Evolutionary conservation across 2,797 vertebrate genomes (phyloP).

Genomic region (Heliangelus exortis): DNA sequence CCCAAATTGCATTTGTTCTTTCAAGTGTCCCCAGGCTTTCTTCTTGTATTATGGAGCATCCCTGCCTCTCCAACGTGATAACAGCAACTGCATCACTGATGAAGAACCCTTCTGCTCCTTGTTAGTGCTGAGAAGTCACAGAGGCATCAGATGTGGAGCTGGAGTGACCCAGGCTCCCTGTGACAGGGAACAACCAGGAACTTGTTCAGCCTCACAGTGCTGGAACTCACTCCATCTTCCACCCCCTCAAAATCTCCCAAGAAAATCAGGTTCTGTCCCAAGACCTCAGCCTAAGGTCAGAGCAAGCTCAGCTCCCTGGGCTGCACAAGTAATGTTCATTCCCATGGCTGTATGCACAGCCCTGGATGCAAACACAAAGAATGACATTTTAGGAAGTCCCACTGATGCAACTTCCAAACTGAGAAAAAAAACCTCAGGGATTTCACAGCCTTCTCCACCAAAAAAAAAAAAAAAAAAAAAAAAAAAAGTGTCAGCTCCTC

Average conservation of each 20-base stretch:
- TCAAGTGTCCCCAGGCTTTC: not conserved
- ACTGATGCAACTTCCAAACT: accelerated
- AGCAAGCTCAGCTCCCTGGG: not conserved
- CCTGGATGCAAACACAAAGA: not conserved
- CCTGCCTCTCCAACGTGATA: not conserved
- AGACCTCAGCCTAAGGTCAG: not conserved
- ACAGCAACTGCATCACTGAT: not conserved
- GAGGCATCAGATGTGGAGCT: not conserved
- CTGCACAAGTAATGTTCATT: not conserved
- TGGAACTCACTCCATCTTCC: not conserved
- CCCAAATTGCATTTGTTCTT: not conserved
- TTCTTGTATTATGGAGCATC: not conserved
- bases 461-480: too few relatives aligned
- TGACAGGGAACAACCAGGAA: not conserved
- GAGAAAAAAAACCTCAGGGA: not conserved
- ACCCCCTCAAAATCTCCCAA: not conserved
- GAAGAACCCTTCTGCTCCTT: not conserved
- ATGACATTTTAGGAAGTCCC: not conserved
- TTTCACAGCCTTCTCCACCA: not conserved
- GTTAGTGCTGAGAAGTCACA: not conserved
- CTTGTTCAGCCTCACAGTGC: not conserved
- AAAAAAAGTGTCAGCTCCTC: not conserved
- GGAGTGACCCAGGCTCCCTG: not conserved
- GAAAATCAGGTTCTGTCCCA: not conserved
- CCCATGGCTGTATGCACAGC: not conserved